These are phyloP conservation scores for Brotogeris chrysoptera DNA, from an alignment of 2,797 vertebrate species.

Conservation along the genomic window DNA sequence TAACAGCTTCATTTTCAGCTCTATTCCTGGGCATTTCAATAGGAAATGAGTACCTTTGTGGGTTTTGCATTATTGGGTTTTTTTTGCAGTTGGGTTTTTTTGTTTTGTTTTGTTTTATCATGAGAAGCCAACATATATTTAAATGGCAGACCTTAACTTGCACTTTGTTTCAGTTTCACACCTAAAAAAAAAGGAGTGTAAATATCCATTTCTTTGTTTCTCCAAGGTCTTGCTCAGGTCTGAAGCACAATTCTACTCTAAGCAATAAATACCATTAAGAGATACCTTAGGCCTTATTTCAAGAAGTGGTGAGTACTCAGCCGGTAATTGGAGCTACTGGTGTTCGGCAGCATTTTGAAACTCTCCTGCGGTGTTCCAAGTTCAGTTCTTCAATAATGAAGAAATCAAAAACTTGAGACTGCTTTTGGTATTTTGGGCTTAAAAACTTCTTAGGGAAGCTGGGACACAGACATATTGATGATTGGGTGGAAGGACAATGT, in stretches of 20 bases:
- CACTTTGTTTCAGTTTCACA: background rate
- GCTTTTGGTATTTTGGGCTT: background rate
- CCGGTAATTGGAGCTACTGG: background rate
- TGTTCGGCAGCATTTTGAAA: background rate
- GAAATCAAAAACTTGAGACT: background rate
- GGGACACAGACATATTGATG: background rate
- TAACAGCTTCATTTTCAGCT: background rate
- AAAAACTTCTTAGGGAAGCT: background rate
- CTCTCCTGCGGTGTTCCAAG: background rate
- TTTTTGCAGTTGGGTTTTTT: background rate
- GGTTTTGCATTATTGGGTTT: background rate
- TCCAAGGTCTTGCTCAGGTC: background rate
- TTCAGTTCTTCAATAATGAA: constrained; percentile 15
- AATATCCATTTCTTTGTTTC: background rate
- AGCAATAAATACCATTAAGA: background rate
- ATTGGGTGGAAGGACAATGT: background rate
- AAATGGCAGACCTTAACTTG: background rate
- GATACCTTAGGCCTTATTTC: background rate
- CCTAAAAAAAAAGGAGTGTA: background rate
- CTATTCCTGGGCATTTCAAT: background rate
- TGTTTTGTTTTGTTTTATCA: background rate
- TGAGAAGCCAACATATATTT: background rate
- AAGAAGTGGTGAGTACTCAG: background rate
- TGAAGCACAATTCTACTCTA: background rate
- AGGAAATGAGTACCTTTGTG: background rate